Base-by-base conservation (phyloP, 2,113 vertebrate genomes). In the Oriolus oriolus region DNA sequence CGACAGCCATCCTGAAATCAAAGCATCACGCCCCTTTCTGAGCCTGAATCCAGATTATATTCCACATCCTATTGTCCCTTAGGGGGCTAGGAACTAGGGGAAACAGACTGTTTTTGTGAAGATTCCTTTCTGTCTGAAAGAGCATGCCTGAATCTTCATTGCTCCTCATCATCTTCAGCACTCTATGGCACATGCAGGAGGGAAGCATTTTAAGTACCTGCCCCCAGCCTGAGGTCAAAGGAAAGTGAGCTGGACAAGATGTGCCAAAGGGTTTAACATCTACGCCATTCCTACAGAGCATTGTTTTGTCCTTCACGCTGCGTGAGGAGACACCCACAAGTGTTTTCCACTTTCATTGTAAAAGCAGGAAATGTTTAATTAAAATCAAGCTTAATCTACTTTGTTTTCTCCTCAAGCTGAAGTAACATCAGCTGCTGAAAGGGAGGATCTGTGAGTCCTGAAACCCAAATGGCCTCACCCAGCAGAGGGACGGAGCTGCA, bases 341-440 rank as follows among this genome's bases (percentile, higher is more conserved):
- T 95, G 84, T 94, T 95, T 94, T 91, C 87, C 93, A 95, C 78
- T 96, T 80, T 56, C 91, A 91, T 93, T 96, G 95, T 95, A 76
- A 96, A 92, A 86, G 88, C 95, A 97, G 95, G 92, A 97, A 97
- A 91, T 15, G 66, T 97, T 89, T 96, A 91, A 97, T 96, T 96
- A 93, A 95, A 95, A 92, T 89, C 84, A 65, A 95, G 69, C 49
- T 70, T 87, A 94, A 91, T 53, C 49, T 65, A 79, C 44, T 89
- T 89, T 82, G 89, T 87, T 97, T 94, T 87, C 44, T 57, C 77
- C 75, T 92, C n/a, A 9, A 54, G 45, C 37, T 3, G 6, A 84
- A 93, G 93, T 50, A 79, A 70, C 63, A 88, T 80, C 84, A 95
- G 47, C 64, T 45, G 13, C 54, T 61, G 20, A 87, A 47, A 95